Evolutionary conservation across 2,113 vertebrate genomes (phyloP).

Genomic region (Chlorodrepanis virens): DNA sequence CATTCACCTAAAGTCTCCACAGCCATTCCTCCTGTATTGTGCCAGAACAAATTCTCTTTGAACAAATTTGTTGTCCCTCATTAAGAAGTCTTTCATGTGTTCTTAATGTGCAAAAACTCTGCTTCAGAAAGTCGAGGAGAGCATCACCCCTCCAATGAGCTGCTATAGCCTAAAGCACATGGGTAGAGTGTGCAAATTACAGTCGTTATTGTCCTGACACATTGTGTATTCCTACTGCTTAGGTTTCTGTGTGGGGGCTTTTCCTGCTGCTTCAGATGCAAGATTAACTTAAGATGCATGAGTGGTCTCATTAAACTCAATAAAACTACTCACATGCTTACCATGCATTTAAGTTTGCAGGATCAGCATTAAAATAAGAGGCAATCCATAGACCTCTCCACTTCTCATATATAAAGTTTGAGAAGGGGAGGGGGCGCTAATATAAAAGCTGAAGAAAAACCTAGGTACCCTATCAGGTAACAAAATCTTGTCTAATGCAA

Average conservation of each 20-base stretch:
- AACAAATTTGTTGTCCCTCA: neutral
- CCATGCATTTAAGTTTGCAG: neutral
- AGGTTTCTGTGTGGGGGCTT: neutral
- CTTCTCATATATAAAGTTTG: neutral
- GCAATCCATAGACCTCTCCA: neutral
- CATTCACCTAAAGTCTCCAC: neutral
- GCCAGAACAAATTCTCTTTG: neutral
- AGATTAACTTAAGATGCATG: conserved; percentile 3
- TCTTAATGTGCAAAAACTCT: neutral
- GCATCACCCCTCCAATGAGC: neutral
- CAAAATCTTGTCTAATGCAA: neutral
- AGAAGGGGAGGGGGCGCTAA: neutral
- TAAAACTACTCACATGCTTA: conserved; percentile 12
- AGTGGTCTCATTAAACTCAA: neutral
- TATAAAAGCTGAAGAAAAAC: neutral
- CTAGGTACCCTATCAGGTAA: neutral
- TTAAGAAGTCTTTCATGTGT: neutral
- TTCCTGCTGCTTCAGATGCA: neutral
- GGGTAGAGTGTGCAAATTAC: neutral
- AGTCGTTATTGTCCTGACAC: neutral
- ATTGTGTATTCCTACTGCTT: neutral
- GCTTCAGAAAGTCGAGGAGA: neutral
- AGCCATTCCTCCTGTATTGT: neutral
- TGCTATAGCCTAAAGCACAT: neutral
- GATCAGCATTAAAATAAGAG: neutral